Evolutionary conservation across 2,888 invertebrate genomes (phyloP), one percentile per base, ranked within the genome.

Genomic region (Cybosia mesomella): DNA sequence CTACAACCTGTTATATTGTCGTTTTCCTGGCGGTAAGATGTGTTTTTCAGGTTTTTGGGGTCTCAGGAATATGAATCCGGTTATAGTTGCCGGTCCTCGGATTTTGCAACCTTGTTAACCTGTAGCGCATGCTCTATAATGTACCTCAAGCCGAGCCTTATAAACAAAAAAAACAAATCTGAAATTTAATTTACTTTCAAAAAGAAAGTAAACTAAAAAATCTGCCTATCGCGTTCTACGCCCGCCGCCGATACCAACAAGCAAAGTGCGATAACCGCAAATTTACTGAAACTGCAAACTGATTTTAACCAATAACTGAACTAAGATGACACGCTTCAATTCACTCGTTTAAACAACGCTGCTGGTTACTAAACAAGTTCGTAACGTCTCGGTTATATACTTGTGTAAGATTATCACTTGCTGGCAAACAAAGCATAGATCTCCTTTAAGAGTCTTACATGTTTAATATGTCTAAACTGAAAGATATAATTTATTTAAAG

Each of bases 281-380:
- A 82, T 79, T 72, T 67, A 64, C 81, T 79, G 80, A 85, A 85
- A 83, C 72, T 68, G 21, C 39, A 15, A 67, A 67, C 34, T 55
- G 66, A 63, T 58, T 58, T 53, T 24, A n/a, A 67, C 63, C 58
- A 53, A 63, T 54, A 67, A 67, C 62, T 58, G 63, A 67, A 58
- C 63, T 67, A 4, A 28, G 75, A 70, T 74, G 83, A 82, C 80
- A 85, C 85, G 87, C 84, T 89, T 86, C 79, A 83, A 76, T 82
- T 83, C 24, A 22, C 75, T 53, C 68, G 28, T 63, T 82, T 82
- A 72, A 66, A 72, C 67, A 78, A 78, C 62, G 36, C 54, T 57
- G 39, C 54, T 62, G 28, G 61, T 66, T 11, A 64, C 63, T 53
- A 69, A 34, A 66, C 64, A 70, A 65, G 18, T 57, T 58, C 34